Conservation (phyloP, 35 echinoderm and acorn worm species). For the Stichopus chloronotus region DNA sequence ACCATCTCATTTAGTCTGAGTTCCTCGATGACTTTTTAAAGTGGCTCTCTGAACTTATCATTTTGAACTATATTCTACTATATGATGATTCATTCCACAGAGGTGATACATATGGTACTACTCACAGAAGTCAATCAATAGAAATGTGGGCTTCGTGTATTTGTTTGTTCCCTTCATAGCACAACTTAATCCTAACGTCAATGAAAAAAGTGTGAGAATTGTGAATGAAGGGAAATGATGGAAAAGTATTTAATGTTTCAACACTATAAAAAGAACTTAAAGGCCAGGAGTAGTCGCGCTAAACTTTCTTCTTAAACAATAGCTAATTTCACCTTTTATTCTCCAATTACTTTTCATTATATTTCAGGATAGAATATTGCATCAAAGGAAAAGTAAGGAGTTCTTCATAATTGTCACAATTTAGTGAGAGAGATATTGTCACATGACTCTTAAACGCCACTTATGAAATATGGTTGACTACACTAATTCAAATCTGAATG, state of each 20-base stretch:
- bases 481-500: too few relatives aligned
- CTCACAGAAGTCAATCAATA: background rate
- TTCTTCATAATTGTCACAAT: background rate
- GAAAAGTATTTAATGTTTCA: background rate
- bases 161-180: background rate
- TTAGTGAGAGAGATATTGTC: background rate
- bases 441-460: too few relatives aligned
- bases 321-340: too few relatives aligned
- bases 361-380: background rate
- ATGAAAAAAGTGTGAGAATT: background rate
- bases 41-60: background rate
- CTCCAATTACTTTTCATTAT: background rate
- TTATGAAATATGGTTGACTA: too few relatives aligned
- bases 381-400: too few relatives aligned
- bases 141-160: background rate
- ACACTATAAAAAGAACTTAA: background rate
- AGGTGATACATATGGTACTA: background rate
- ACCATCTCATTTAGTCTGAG: background rate
- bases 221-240: background rate
- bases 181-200: too few relatives aligned
- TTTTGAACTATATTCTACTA: background rate
- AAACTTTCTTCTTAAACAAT: too few relatives aligned
- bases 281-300: background rate
- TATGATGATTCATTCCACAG: conserved; percentile 3
- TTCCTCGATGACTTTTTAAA: background rate